A percentile compares a stretch with the other conserved stretches of the same genome.
Conservation (phyloP, 23 tunicate species). For the Pegea sp. region DNA sequence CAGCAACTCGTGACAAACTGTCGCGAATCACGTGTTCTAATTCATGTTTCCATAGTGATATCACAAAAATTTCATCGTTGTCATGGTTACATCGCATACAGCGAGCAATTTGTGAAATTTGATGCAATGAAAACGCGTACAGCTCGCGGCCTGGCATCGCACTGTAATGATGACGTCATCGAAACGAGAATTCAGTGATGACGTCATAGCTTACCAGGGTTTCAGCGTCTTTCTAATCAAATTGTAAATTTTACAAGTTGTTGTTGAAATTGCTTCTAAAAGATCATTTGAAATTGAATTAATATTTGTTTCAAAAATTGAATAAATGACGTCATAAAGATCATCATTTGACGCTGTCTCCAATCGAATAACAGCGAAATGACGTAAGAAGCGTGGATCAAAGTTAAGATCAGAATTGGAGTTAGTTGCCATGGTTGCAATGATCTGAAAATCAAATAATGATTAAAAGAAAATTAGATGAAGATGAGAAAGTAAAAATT, state of each 20-base stretch:
- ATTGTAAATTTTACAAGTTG: slow-evolving; percentile 42
- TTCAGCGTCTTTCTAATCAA: slow-evolving; percentile 39
- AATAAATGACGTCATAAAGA: slow-evolving; percentile 34
- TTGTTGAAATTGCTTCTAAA: too few species aligned
- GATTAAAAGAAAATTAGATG: slow-evolving; percentile 1
- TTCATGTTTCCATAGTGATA: slow-evolving; percentile 78
- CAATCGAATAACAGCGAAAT: slow-evolving; percentile 72
- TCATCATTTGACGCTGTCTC: slow-evolving; percentile 38
- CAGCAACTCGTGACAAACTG: slow-evolving; percentile 51
- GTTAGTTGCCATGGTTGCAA: slow-evolving; percentile 51
- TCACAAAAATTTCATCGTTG: slow-evolving; percentile 32
- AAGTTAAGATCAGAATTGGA: slow-evolving; percentile 9
- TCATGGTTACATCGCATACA: too few species aligned
- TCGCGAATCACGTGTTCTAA: slow-evolving; percentile 72
- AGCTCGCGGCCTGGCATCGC: slow-evolving; percentile 82
- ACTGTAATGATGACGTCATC: slow-evolving; percentile 24
- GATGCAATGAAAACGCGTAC: slow-evolving; percentile 42
- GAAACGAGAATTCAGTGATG: neutral
- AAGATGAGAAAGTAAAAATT: neutral
- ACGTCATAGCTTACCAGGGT: slow-evolving; percentile 25
- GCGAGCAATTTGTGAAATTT: neutral
- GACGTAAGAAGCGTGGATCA: slow-evolving; percentile 74
- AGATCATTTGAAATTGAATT: too few species aligned
- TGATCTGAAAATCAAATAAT: slow-evolving; percentile 15
- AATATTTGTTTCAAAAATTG: slow-evolving; percentile 76